phyloP scores from a whole-genome alignment of 2,888 invertebrate species.

The Lochmaea crataegi region DNA sequence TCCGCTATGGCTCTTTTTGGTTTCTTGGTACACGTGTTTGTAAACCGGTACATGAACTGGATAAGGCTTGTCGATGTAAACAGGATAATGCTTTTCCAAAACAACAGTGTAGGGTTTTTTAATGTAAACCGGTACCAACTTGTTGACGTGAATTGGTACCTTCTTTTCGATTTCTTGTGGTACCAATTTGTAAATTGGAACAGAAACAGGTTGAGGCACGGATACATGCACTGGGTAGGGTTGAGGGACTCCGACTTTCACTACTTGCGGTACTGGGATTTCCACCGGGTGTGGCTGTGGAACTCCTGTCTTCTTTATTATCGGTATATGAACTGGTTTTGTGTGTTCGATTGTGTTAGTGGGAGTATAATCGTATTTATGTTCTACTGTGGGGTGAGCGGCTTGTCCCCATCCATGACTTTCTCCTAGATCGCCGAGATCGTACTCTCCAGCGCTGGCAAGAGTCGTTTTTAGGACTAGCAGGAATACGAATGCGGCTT shows the following conservation, averaged over 20 bases:
- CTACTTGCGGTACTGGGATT: slow-evolving; percentile 76
- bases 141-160: slow-evolving; percentile 80
- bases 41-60: slow-evolving; percentile 80
- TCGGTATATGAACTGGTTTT: slow-evolving; percentile 76
- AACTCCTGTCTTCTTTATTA: slow-evolving; percentile 78
- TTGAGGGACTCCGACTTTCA: slow-evolving; percentile 79
- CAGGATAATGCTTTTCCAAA: slow-evolving; percentile 79
- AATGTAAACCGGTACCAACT: slow-evolving; percentile 76
- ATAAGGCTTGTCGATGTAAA: slow-evolving; percentile 74
- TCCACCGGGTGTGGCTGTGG: slow-evolving; percentile 79
- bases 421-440: slow-evolving; percentile 54
- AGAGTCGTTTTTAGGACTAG: slow-evolving; percentile 25
- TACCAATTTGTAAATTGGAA: slow-evolving; percentile 79
- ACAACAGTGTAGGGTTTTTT: slow-evolving; percentile 81
- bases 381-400: slow-evolving; percentile 66
- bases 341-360: slow-evolving; percentile 75
- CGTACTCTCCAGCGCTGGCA: slow-evolving; percentile 21
- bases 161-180: slow-evolving; percentile 79
- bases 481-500: slow-evolving; percentile 14
- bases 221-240: slow-evolving; percentile 79
- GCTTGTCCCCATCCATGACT: slow-evolving; percentile 54
- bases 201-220: slow-evolving; percentile 78
- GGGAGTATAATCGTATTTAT: slow-evolving; percentile 63
- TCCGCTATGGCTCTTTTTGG: slow-evolving; percentile 38
- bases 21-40: slow-evolving; percentile 73